A percentile compares a stretch with the other conserved stretches of the same genome.
phyloP scores from a whole-genome alignment of 2,797 vertebrate species.

The Brachymystax lenok region DNA sequence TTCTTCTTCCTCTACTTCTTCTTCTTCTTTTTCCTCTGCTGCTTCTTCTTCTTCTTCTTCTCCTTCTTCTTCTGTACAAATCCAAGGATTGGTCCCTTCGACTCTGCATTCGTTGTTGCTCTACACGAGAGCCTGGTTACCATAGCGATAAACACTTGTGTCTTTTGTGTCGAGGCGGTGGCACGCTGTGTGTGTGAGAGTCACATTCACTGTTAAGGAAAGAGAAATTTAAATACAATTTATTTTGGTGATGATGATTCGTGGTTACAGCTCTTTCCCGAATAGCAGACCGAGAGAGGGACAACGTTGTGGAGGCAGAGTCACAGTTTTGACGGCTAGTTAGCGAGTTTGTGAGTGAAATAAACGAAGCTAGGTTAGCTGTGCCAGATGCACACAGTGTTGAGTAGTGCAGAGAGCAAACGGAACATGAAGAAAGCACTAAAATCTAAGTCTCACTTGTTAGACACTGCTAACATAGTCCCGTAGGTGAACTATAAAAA shows the following conservation, averaged over 20 bases:
- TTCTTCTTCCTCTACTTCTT: no score
- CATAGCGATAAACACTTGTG: slow-evolving; percentile 42
- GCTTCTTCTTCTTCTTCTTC: no score
- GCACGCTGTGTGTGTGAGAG: not conserved
- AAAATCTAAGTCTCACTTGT: not conserved
- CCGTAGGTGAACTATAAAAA: no score
- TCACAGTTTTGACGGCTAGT: no score
- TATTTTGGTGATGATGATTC: slow-evolving; percentile 19
- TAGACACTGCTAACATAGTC: not conserved
- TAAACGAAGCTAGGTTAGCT: no score
- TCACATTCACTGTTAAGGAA: slow-evolving; percentile 12
- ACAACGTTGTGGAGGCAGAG: no score
- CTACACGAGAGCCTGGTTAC: slow-evolving; percentile 30
- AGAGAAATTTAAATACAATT: slow-evolving; percentile 36
- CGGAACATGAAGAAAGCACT: not conserved
- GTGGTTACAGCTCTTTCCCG: no score
- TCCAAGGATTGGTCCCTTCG: not conserved
- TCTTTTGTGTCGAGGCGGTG: slow-evolving; percentile 12
- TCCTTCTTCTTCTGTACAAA: no score
- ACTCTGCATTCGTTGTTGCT: not conserved
- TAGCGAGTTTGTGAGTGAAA: no score
- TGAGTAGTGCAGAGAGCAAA: not conserved
- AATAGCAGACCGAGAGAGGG: no score
- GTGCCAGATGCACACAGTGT: not conserved
- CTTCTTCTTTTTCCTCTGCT: no score